Conservation (phyloP, 2,888 invertebrate species). For the Limulus polyphemus region DNA sequence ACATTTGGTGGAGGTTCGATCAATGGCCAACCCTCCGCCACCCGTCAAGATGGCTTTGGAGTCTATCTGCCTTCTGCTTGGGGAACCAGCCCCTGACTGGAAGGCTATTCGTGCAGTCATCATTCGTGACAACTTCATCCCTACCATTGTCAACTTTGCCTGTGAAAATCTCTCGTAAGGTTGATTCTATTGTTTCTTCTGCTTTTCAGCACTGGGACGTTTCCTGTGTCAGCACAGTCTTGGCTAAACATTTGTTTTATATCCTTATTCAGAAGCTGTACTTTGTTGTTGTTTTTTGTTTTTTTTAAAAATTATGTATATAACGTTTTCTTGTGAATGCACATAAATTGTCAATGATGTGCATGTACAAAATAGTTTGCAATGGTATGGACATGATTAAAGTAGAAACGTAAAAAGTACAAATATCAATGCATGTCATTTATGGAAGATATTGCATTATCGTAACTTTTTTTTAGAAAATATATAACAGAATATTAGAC, state of each 20-base stretch:
- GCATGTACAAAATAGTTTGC: no score
- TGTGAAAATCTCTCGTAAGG: conserved; percentile 42
- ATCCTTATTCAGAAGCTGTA: not conserved
- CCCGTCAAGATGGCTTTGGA: conserved; percentile 42
- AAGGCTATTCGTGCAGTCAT: conserved; percentile 40
- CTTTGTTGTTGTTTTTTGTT: no score
- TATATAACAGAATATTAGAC: no score
- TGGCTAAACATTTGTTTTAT: not conserved
- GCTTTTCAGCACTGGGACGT: not conserved
- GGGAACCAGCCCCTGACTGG: conserved; percentile 42
- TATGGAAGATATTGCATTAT: no score
- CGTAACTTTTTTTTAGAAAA: no score
- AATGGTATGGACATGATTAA: no score
- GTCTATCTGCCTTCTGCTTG: conserved; percentile 42
- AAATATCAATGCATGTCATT: no score
- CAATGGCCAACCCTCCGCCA: conserved; percentile 41
- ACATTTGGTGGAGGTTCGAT: conserved; percentile 42
- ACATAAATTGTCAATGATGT: no score
- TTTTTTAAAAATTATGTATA: no score
- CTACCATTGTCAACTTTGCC: conserved; percentile 38
- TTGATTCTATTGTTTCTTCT: not conserved
- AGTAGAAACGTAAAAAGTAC: no score
- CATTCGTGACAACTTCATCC: conserved; percentile 42
- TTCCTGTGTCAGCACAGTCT: no score
- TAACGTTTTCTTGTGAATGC: no score